phyloP scores from a whole-genome alignment of 2,113 vertebrate species.

The Microcebus jonahi region DNA sequence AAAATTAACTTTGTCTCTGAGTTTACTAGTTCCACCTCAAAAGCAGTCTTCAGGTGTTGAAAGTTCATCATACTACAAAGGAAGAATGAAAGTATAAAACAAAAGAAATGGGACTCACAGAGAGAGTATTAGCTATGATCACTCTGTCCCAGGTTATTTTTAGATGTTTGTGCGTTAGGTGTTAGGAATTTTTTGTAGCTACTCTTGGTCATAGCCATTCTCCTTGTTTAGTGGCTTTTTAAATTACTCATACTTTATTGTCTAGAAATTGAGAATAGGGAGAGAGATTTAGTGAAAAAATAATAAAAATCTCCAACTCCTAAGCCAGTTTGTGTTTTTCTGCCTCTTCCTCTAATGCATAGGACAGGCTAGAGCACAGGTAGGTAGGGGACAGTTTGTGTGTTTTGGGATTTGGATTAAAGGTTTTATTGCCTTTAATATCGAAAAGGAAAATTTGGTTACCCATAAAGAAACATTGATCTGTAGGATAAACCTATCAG shows the following conservation, averaged over 20 bases:
- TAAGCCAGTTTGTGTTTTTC: background rate
- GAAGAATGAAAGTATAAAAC: background rate
- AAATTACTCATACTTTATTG: constrained; percentile 21
- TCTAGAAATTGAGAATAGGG: constrained; percentile 9
- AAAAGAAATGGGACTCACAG: background rate
- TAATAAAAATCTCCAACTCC: background rate
- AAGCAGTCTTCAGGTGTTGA: background rate
- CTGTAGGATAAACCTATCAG: background rate
- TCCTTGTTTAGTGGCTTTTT: constrained; percentile 31
- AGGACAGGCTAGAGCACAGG: background rate
- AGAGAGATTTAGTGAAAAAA: background rate
- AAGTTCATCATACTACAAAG: constrained; percentile 11
- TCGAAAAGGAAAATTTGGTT: background rate
- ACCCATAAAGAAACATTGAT: background rate
- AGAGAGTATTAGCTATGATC: constrained; percentile 19
- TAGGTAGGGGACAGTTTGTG: background rate
- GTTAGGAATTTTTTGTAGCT: constrained; percentile 14
- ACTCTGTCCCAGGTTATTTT: background rate
- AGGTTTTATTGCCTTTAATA: background rate
- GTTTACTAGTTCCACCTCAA: background rate
- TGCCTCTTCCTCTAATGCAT: background rate
- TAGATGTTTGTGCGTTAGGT: background rate
- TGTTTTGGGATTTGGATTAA: constrained; percentile 29
- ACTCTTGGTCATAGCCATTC: background rate
- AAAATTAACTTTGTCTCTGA: constrained; percentile 20